Percentiles rank a stretch among this genome's conserved stretches.
phyloP scores from a whole-genome alignment of 2,797 vertebrate genomes.

The Lagodon rhomboides region DNA sequence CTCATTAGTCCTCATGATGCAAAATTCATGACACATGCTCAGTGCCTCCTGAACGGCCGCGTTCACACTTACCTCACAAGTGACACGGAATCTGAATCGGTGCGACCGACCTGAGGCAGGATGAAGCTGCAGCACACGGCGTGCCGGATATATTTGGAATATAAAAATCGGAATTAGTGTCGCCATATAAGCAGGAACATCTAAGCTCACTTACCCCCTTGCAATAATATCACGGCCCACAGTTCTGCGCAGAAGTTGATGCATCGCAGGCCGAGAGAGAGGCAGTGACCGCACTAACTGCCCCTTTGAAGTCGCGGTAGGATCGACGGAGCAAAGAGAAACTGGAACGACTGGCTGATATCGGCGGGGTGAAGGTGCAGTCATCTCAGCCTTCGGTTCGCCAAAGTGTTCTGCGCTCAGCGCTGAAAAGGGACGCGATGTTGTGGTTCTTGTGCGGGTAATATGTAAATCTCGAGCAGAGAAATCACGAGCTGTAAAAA shows the following conservation, averaged over 20 bases:
- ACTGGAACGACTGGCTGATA: background rate
- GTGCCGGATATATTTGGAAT: background rate
- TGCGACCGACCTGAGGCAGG: background rate
- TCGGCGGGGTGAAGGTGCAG: background rate
- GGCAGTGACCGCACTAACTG: background rate
- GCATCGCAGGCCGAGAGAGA: background rate
- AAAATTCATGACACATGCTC: conserved; percentile 12
- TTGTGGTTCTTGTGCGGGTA: background rate
- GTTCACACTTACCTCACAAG: conserved; percentile 19
- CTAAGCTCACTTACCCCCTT: background rate
- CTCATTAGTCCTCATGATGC: conserved; percentile 2
- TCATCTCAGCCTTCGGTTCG: conserved; percentile 8
- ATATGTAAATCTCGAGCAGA: background rate
- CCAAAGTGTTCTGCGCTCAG: background rate
- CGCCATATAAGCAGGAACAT: background rate
- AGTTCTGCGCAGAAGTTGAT: conserved; percentile 5
- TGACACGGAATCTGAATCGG: background rate
- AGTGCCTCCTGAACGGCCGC: background rate
- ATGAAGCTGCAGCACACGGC: background rate
- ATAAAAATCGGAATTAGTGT: background rate
- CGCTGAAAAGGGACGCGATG: background rate
- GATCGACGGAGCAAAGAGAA: conserved; percentile 10
- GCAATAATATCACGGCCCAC: background rate
- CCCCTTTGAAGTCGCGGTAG: background rate
- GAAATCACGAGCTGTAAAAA: background rate